Percentiles rank a stretch among this genome's conserved stretches.
Evolutionary conservation across 2,113 vertebrate genomes (phyloP).

Genomic region (Callipepla squamata): DNA sequence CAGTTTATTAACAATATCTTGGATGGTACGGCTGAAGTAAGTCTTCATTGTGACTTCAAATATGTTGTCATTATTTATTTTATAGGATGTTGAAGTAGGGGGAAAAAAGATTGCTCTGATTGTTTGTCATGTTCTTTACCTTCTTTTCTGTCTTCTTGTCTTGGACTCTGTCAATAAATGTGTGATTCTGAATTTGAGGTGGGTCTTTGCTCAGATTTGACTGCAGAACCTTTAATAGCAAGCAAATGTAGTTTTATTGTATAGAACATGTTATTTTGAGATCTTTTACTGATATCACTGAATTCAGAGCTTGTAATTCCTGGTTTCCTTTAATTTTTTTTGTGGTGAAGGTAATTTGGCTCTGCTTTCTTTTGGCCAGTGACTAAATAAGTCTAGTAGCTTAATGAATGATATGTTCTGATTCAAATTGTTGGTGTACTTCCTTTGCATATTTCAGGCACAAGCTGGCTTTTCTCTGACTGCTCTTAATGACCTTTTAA

Average conservation of each 20-base stretch:
- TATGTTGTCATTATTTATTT: not conserved
- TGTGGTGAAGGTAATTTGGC: not conserved
- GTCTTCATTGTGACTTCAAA: not conserved
- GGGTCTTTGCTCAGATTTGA: not conserved
- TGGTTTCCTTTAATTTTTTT: not conserved
- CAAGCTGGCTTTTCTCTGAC: not conserved
- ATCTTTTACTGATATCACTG: not conserved
- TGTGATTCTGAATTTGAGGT: not conserved
- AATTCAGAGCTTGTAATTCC: not conserved
- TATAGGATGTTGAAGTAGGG: not conserved
- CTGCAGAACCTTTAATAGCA: not conserved
- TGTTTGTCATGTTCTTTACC: not conserved
- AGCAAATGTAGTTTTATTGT: not conserved
- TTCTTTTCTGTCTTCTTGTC: not conserved
- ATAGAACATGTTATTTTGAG: not conserved
- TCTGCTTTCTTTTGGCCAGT: not conserved
- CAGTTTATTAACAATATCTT: slow-evolving; percentile 90
- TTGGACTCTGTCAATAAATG: not conserved
- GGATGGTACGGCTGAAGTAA: slow-evolving; percentile 91
- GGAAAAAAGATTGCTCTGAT: not conserved
- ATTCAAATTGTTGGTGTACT: not conserved
- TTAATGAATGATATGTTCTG: not conserved
- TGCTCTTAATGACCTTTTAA: not conserved
- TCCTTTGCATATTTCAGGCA: not conserved
- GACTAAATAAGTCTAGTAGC: not conserved